Evolutionary conservation across 2,888 invertebrate genomes (phyloP).

Genomic region (Drosophila mulleri): DNA sequence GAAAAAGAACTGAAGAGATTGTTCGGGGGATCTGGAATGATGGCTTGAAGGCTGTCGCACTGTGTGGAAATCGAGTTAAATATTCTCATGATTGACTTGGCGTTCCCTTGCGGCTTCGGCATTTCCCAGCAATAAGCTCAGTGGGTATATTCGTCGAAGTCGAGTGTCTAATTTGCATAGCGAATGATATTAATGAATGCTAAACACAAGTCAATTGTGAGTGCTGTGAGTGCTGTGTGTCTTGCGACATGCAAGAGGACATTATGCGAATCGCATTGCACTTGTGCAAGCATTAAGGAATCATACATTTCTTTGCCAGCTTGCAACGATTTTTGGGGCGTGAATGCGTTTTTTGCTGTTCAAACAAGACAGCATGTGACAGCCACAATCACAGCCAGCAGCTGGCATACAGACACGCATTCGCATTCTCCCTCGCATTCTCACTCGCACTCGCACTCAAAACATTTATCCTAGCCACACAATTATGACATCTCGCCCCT

Average conservation of each 20-base stretch:
- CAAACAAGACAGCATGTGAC: constrained; percentile 36
- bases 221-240: neutral
- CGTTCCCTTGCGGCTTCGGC: too few species aligned
- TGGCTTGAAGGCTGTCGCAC: too few species aligned
- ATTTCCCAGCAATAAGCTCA: neutral
- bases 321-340: constrained; percentile 6
- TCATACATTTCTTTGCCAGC: constrained; percentile 11
- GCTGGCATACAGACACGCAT: constrained; percentile 11
- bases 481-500: constrained; percentile 55
- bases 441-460: neutral
- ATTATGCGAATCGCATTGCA: constrained; percentile 18
- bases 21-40: too few species aligned
- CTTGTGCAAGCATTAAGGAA: constrained; percentile 5
- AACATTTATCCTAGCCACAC: constrained; percentile 55
- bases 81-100: too few species aligned
- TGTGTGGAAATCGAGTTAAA: neutral
- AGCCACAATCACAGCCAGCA: constrained; percentile 36
- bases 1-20: too few species aligned
- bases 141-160: neutral
- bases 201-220: neutral
- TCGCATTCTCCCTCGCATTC: too few species aligned
- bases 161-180: neutral
- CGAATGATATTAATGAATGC: neutral
- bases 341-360: constrained; percentile 16
- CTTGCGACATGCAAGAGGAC: neutral